Evolutionary conservation across 1,140 invertebrate species (phyloP).

Genomic region (Araneus ventricosus): DNA sequence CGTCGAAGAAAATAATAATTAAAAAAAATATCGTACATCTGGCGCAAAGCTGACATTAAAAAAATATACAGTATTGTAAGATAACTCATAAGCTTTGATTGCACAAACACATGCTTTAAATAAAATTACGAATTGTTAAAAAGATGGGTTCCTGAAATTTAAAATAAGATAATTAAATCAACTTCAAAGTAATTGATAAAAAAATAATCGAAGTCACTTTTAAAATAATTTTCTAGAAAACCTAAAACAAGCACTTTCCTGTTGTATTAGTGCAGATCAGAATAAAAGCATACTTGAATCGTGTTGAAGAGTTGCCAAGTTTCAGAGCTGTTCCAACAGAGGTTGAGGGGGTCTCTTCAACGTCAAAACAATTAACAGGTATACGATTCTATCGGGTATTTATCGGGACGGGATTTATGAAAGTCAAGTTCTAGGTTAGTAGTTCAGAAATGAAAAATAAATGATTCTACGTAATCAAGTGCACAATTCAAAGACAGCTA

Average conservation of each 20-base stretch:
- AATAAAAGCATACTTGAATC: slow-evolving; percentile 6
- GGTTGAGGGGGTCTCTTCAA: background rate
- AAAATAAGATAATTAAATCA: too few relatives aligned
- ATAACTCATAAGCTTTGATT: background rate
- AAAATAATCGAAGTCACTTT: background rate
- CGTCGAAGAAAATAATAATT: too few relatives aligned
- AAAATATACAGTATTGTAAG: background rate
- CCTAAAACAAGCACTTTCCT: background rate
- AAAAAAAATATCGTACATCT: too few relatives aligned
- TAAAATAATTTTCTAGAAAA: background rate
- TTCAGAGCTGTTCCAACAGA: background rate
- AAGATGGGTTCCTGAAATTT: too few relatives aligned
- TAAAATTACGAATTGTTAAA: too few relatives aligned
- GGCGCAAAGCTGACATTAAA: too few relatives aligned
- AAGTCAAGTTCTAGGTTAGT: background rate
- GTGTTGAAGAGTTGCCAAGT: background rate
- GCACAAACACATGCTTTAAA: background rate
- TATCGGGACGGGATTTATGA: background rate
- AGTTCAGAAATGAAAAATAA: background rate
- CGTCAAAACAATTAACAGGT: background rate
- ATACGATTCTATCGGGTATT: background rate
- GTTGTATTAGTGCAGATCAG: background rate
- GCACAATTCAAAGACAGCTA: background rate
- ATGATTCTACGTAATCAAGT: background rate
- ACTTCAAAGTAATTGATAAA: background rate